Percentiles rank a stretch among this genome's conserved stretches.
These are phyloP conservation scores for Suncus etruscus DNA, from an alignment of 2,113 vertebrate genomes.

Conservation along the genomic window DNA sequence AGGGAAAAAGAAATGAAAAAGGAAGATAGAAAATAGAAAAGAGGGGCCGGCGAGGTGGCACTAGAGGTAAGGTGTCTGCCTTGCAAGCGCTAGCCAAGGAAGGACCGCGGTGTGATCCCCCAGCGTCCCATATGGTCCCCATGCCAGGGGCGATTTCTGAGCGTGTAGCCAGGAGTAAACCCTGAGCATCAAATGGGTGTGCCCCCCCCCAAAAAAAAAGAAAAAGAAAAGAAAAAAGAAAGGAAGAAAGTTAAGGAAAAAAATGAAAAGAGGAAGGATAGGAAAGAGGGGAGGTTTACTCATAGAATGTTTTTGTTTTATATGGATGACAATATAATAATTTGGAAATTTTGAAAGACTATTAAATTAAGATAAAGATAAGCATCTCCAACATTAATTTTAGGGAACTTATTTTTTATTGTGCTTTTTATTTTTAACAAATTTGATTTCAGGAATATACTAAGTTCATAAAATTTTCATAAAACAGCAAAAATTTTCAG, in stretches of 20 bases:
- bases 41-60: too few species aligned
- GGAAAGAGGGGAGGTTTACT: neutral
- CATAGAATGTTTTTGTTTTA: neutral
- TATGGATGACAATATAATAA: neutral
- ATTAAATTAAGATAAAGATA: neutral
- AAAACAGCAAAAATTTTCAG: neutral
- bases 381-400: neutral
- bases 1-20: neutral
- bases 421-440: neutral
- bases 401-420: neutral
- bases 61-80: too few species aligned
- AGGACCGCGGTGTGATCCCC: too few species aligned
- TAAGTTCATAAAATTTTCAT: constrained; percentile 5
- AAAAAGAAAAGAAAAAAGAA: too few species aligned
- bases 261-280: too few species aligned
- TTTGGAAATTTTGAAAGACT: neutral
- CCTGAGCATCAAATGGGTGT: too few species aligned
- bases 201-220: too few species aligned
- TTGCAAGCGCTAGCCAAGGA: too few species aligned
- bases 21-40: neutral
- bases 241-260: too few species aligned
- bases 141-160: too few species aligned
- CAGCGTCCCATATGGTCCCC: too few species aligned
- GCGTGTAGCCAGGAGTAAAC: too few species aligned
- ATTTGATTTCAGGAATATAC: neutral